Evolutionary conservation across 2,113 vertebrate species (phyloP).

Genomic region (Vombatus ursinus): DNA sequence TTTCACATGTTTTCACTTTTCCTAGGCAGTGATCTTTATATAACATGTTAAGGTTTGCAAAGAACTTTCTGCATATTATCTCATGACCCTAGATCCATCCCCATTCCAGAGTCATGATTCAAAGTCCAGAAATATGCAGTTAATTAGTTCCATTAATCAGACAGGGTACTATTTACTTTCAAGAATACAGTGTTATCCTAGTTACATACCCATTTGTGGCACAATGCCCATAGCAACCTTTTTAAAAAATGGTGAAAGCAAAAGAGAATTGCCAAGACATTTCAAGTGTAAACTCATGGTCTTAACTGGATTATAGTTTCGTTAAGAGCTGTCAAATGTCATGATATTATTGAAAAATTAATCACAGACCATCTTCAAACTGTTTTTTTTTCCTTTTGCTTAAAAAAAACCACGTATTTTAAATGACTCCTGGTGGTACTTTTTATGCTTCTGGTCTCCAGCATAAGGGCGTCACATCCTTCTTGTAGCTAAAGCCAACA

Average conservation of each 20-base stretch:
- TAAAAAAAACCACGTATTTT: not conserved
- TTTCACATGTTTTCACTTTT: not conserved
- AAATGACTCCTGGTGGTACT: not conserved
- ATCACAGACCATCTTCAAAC: not conserved
- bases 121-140: not conserved
- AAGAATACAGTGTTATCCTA: not conserved
- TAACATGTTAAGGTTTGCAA: not conserved
- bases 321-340: not conserved
- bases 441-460: not conserved
- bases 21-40: not conserved
- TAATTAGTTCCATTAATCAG: not conserved
- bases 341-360: not conserved
- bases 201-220: not conserved
- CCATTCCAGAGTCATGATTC: not conserved
- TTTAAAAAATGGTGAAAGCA: not conserved
- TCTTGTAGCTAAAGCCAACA: not conserved
- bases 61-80: not conserved
- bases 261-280: not conserved
- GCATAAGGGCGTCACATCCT: not conserved
- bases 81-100: not conserved
- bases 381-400: constrained; percentile 36
- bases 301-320: not conserved
- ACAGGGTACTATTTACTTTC: not conserved
- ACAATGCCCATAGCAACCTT: not conserved
- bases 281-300: not conserved